phyloP scores from a whole-genome alignment of 2,113 vertebrate species.

The Mola mola region DNA sequence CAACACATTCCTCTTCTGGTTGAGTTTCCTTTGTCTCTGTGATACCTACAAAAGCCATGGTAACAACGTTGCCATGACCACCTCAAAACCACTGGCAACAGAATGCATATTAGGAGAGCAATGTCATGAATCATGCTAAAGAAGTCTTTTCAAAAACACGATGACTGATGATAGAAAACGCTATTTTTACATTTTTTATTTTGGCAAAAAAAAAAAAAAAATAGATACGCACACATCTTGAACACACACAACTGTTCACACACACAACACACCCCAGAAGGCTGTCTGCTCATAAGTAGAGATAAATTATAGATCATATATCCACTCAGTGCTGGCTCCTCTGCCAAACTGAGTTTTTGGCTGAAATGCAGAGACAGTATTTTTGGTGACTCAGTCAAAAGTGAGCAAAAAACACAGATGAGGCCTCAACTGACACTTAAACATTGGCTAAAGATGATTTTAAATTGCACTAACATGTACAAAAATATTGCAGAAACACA shows the following conservation, averaged over 20 bases:
- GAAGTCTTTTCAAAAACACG: conserved; percentile 14
- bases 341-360: conserved; percentile 50
- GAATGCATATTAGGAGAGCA: conserved; percentile 23
- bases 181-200: conserved; percentile 22
- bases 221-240: background rate
- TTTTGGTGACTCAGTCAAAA: conserved; percentile 45
- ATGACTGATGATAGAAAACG: conserved; percentile 26
- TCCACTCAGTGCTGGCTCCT: conserved; percentile 53
- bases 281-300: conserved; percentile 55
- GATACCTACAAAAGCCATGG: conserved; percentile 64
- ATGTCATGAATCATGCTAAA: conserved; percentile 14
- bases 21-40: conserved; percentile 25
- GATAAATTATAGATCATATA: conserved; percentile 73
- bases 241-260: conserved; percentile 27
- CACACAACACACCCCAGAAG: conserved; percentile 40
- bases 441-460: conserved; percentile 21
- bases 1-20: conserved; percentile 34
- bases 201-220: conserved; percentile 4
- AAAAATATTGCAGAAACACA: too few species aligned
- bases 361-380: conserved; percentile 59
- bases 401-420: conserved; percentile 19
- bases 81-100: conserved; percentile 56
- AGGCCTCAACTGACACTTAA: conserved; percentile 24
- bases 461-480: too few species aligned
- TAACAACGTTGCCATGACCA: conserved; percentile 75